A percentile compares a stretch with the other conserved stretches of the same genome.
phyloP scores from a whole-genome alignment of 1,140 invertebrate species.

The Trichogramma pretiosum region DNA sequence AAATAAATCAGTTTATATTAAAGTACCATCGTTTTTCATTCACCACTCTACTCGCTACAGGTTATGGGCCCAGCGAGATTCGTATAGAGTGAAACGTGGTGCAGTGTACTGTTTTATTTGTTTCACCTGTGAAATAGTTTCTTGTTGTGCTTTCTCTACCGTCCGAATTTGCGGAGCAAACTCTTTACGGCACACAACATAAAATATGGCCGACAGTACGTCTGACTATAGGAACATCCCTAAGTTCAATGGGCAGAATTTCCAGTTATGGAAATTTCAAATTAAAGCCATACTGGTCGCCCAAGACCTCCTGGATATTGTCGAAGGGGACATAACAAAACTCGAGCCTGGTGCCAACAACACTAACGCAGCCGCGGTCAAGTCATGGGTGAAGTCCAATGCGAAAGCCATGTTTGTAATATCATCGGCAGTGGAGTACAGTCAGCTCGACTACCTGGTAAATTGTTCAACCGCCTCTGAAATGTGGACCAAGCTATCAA shows the following conservation, averaged over 20 bases:
- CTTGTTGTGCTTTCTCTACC: too few species aligned
- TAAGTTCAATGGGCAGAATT: conserved; percentile 17
- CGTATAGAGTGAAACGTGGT: background rate
- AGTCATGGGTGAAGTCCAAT: background rate
- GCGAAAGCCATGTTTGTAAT: conserved; percentile 8
- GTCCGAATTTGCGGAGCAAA: background rate
- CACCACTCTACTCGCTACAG: too few species aligned
- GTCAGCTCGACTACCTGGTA: conserved; percentile 6
- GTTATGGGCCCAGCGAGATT: background rate
- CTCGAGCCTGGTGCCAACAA: background rate
- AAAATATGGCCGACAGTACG: background rate
- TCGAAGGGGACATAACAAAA: conserved; percentile 7
- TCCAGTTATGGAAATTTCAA: conserved; percentile 32
- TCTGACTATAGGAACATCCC: conserved; percentile 11
- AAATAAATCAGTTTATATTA: too few species aligned
- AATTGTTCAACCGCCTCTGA: conserved; percentile 8
- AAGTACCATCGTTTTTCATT: too few species aligned
- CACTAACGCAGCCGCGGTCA: background rate
- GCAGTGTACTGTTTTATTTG: background rate
- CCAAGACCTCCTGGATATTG: conserved; percentile 13
- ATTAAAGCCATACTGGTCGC: conserved; percentile 12
- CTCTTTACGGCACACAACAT: background rate
- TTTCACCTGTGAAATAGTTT: too few species aligned
- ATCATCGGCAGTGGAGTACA: conserved; percentile 3
- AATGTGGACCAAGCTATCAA: conserved; percentile 18